A percentile compares a stretch with the other conserved stretches of the same genome.
These are phyloP conservation scores for Pelusios castaneus DNA, from an alignment of 2,113 vertebrate genomes.

Conservation along the genomic window DNA sequence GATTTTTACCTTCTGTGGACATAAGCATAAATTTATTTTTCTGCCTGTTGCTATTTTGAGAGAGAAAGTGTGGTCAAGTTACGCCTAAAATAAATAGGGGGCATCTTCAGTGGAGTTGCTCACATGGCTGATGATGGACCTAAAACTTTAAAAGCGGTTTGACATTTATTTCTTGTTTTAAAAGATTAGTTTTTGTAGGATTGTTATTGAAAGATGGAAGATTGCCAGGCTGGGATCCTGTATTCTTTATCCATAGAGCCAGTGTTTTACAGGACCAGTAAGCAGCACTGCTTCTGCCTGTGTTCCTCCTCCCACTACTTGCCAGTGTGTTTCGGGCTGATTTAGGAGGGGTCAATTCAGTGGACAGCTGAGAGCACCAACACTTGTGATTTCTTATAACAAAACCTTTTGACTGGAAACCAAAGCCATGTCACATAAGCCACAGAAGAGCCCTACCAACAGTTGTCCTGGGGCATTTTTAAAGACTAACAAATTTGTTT, in stretches of 20 bases:
- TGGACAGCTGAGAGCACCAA: background rate
- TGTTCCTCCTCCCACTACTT: background rate
- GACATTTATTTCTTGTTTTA: background rate
- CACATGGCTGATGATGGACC: background rate
- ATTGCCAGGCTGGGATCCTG: background rate
- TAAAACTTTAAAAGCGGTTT: background rate
- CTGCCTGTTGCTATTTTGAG: background rate
- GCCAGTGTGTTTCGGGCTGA: background rate
- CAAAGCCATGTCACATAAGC: background rate
- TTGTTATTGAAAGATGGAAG: background rate
- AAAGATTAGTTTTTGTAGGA: background rate
- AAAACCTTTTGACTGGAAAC: background rate
- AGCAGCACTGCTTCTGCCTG: background rate
- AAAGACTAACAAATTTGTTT: too few species aligned
- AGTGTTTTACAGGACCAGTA: background rate
- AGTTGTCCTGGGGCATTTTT: too few species aligned
- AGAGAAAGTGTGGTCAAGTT: rapidly evolving
- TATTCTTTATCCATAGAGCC: background rate
- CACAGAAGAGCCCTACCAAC: background rate
- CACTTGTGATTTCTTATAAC: background rate
- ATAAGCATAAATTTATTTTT: rapidly evolving
- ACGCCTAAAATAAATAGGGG: background rate
- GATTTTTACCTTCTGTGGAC: background rate
- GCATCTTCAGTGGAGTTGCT: background rate
- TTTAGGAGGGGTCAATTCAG: background rate